phyloP scores from a whole-genome alignment of 2,888 invertebrate genomes.

The Sphaerophoria taeniata region DNA sequence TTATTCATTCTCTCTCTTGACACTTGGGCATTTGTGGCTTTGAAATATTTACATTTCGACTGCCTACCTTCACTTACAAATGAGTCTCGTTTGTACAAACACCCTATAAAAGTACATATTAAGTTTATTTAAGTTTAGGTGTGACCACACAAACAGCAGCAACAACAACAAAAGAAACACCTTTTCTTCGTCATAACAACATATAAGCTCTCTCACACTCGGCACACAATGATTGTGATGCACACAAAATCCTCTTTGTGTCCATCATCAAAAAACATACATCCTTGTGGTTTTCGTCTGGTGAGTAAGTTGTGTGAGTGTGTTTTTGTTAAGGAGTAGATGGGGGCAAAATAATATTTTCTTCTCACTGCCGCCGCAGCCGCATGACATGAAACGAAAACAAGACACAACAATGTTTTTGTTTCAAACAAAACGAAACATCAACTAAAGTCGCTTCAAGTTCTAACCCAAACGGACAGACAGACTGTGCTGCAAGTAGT shows the following conservation, averaged over 20 bases:
- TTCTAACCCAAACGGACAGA: neutral
- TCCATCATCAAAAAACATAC: slow-evolving; percentile 30
- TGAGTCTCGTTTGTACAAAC: neutral
- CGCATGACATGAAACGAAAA: slow-evolving; percentile 23
- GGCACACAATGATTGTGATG: neutral
- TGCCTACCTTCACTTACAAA: too few species aligned
- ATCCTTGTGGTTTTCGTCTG: slow-evolving; percentile 26
- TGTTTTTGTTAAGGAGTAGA: neutral
- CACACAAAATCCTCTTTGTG: slow-evolving; percentile 7
- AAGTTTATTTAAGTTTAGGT: neutral
- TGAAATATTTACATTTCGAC: neutral
- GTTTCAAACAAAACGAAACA: neutral
- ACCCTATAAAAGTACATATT: slow-evolving; percentile 1
- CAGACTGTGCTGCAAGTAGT: too few species aligned
- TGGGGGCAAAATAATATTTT: slow-evolving; percentile 47
- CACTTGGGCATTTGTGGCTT: neutral
- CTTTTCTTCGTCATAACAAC: slow-evolving; percentile 9
- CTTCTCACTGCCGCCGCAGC: slow-evolving; percentile 1
- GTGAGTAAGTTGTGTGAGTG: neutral
- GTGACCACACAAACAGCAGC: slow-evolving; percentile 5
- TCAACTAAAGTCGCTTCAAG: neutral
- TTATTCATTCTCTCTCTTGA: neutral
- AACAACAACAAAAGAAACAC: slow-evolving; percentile 22
- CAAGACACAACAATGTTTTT: slow-evolving; percentile 32
- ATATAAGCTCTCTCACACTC: slow-evolving; percentile 1